phyloP scores from a whole-genome alignment of 2,113 vertebrate genomes.

The Centropus bengalensis region DNA sequence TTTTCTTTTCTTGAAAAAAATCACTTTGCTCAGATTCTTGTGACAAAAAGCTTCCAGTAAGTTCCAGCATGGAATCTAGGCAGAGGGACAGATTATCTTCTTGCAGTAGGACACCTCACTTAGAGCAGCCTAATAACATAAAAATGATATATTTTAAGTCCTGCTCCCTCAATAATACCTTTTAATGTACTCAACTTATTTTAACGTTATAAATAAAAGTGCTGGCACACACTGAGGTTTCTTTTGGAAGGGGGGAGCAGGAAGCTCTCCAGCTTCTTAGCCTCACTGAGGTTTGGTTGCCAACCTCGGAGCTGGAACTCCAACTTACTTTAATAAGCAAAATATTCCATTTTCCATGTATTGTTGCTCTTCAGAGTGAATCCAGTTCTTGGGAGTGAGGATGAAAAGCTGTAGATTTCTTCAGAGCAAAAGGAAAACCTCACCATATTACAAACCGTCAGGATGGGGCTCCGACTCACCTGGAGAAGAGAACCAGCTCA shows the following conservation, averaged over 20 bases:
- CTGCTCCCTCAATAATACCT: slow-evolving; percentile 38
- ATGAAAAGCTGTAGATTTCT: slow-evolving; percentile 26
- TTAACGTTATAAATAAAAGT: slow-evolving; percentile 50
- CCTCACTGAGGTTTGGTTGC: slow-evolving; percentile 25
- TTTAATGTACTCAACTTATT: slow-evolving; percentile 48
- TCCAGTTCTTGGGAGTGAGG: background rate
- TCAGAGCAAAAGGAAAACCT: background rate
- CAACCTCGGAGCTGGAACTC: slow-evolving; percentile 52
- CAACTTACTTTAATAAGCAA: slow-evolving; percentile 47
- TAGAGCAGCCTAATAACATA: slow-evolving; percentile 40
- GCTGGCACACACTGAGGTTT: slow-evolving; percentile 38
- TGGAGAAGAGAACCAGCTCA: background rate
- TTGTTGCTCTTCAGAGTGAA: slow-evolving; percentile 23
- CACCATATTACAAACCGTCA: background rate
- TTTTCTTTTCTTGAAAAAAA: slow-evolving; percentile 64
- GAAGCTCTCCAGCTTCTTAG: slow-evolving; percentile 55
- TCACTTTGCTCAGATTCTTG: slow-evolving; percentile 44
- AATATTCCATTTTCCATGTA: slow-evolving; percentile 52
- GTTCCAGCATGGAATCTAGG: slow-evolving; percentile 37
- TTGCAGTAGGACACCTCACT: slow-evolving; percentile 50
- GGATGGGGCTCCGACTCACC: background rate
- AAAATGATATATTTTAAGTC: slow-evolving; percentile 44
- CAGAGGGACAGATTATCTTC: slow-evolving; percentile 18
- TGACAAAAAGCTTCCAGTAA: slow-evolving; percentile 70
- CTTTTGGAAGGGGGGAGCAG: slow-evolving; percentile 45